Evolutionary conservation across 2,797 vertebrate genomes (phyloP).

Genomic region (Ibycter americanus): DNA sequence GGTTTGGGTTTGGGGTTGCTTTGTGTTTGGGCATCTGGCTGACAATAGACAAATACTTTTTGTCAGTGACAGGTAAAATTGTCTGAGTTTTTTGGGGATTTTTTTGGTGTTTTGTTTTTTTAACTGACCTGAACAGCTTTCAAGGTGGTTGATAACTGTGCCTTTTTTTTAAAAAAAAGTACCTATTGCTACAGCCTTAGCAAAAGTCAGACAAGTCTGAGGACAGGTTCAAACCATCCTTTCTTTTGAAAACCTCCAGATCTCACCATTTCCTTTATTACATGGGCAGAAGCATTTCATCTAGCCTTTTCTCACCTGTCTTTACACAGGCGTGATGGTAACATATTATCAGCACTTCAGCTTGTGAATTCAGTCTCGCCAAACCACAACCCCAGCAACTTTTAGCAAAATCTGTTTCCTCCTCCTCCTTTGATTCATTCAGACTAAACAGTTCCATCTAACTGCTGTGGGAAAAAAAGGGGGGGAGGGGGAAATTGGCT

Average conservation of each 20-base stretch:
- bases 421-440: neutral
- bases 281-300: neutral
- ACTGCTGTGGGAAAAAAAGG: neutral
- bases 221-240: neutral
- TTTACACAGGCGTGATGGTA: neutral
- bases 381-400: neutral
- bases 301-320: neutral
- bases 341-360: neutral
- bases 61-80: neutral
- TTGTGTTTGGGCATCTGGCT: neutral
- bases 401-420: neutral
- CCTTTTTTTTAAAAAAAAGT: neutral
- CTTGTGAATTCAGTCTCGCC: neutral
- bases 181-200: neutral
- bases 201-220: neutral
- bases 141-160: neutral
- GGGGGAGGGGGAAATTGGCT: neutral
- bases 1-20: neutral
- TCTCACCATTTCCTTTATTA: neutral
- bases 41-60: neutral
- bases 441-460: neutral
- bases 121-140: neutral
- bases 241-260: neutral
- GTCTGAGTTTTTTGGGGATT: neutral
- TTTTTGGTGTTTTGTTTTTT: neutral